These are phyloP conservation scores for Hormiphora californensis DNA, from an alignment of 37 sponge, comb jelly and placozoan genomes.

Conservation along the genomic window DNA sequence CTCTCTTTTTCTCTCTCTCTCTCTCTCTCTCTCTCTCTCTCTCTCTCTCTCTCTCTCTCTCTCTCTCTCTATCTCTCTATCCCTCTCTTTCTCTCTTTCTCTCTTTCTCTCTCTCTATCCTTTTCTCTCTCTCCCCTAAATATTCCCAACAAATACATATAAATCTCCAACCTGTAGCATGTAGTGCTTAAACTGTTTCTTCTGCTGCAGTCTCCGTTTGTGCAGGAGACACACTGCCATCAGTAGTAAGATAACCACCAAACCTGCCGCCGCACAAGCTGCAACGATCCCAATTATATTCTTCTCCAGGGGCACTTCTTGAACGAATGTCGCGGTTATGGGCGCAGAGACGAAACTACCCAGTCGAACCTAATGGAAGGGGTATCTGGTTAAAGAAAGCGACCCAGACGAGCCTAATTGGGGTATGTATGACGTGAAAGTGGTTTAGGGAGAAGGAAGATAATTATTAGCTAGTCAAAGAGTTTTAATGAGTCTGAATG, in stretches of 20 bases:
- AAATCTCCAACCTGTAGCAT: slow-evolving; percentile 10
- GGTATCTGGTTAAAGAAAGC: too few relatives aligned
- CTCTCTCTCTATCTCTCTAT: too few relatives aligned
- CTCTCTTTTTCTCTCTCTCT: background rate
- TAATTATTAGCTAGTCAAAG: too few relatives aligned
- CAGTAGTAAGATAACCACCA: slow-evolving; percentile 1
- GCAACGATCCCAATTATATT: background rate
- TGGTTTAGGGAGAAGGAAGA: too few relatives aligned
- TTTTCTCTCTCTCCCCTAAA: background rate
- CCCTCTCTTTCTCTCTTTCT: too few relatives aligned
- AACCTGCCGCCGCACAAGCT: slow-evolving; percentile 35
- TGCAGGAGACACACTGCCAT: slow-evolving; percentile 6
- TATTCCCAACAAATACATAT: background rate
- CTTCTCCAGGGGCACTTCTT: background rate
- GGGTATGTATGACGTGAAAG: too few relatives aligned
- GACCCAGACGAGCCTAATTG: too few relatives aligned
- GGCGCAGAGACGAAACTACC: slow-evolving; percentile 31
- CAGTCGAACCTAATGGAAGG: background rate
- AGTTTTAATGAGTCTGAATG: too few relatives aligned
- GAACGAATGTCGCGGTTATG: background rate
- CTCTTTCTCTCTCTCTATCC: too few relatives aligned
- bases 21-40: background rate
- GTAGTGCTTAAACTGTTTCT: slow-evolving; percentile 49
- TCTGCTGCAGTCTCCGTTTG: slow-evolving; percentile 36
- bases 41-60: background rate